Evolutionary conservation across 2,888 invertebrate species (phyloP).

Genomic region (Morpho deidamia): DNA sequence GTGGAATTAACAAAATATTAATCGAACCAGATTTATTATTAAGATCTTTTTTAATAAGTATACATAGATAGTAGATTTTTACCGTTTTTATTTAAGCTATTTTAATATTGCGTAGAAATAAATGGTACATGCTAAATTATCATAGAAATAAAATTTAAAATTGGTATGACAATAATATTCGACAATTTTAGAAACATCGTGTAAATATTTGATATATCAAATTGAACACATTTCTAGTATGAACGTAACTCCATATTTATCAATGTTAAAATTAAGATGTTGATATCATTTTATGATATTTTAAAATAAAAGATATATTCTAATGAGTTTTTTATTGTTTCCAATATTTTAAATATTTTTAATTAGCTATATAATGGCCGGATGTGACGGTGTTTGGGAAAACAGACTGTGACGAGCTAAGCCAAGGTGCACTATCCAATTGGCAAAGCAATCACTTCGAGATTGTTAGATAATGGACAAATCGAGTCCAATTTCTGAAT

Average conservation of each 20-base stretch:
- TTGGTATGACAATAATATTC: constrained; percentile 62
- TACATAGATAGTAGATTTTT: no score
- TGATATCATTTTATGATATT: constrained; percentile 77
- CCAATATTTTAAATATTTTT: no score
- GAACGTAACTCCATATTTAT: constrained; percentile 57
- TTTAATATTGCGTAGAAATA: background rate
- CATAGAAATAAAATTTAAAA: constrained; percentile 34
- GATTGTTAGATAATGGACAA: no score
- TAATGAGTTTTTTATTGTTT: constrained; percentile 27
- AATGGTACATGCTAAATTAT: background rate
- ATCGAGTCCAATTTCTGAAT: no score
- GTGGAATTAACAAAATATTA: background rate
- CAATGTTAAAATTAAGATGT: constrained; percentile 75
- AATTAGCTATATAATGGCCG: no score
- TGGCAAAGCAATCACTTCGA: no score
- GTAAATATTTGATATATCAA: constrained; percentile 54
- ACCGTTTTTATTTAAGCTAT: background rate
- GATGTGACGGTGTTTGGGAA: no score
- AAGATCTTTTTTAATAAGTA: no score
- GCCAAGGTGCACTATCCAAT: no score
- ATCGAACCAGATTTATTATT: no score
- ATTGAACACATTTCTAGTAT: constrained; percentile 51
- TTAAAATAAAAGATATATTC: constrained; percentile 69
- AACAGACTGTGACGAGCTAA: no score
- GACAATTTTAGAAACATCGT: constrained; percentile 46